phyloP scores from a whole-genome alignment of 1,140 invertebrate species.

The Amphibalanus amphitrite region DNA sequence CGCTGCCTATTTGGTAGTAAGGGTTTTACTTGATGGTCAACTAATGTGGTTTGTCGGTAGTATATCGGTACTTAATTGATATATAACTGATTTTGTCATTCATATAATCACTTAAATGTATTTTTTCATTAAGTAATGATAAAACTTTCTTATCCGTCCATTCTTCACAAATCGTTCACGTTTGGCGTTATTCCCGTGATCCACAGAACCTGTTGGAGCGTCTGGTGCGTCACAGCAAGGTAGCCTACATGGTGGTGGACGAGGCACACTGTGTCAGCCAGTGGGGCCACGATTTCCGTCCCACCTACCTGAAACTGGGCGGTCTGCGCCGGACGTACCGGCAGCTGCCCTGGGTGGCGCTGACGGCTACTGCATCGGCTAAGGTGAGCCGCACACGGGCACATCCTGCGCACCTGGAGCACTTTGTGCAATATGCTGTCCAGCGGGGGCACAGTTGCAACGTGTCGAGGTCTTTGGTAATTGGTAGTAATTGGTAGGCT shows the following conservation, averaged over 20 bases:
- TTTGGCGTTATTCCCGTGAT: too few species aligned
- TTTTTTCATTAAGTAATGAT: too few species aligned
- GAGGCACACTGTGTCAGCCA: conserved; percentile 96
- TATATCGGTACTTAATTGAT: too few species aligned
- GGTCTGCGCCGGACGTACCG: conserved; percentile 46
- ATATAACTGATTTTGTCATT: too few species aligned
- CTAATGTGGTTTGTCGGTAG: too few species aligned
- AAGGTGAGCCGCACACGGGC: conserved; percentile 27
- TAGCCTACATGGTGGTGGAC: conserved; percentile 58
- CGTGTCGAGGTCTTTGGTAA: too few species aligned
- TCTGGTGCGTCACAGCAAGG: conserved; percentile 31
- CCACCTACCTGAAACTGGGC: conserved; percentile 63
- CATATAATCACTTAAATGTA: too few species aligned
- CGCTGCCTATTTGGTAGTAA: too few species aligned
- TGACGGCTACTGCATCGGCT: conserved; percentile 76
- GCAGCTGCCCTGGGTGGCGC: conserved; percentile 58
- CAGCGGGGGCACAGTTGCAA: conserved; percentile 97
- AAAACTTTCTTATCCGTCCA: too few species aligned
- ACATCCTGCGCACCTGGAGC: conserved; percentile 44
- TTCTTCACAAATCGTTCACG: too few species aligned
- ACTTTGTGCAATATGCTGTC: conserved; percentile 95
- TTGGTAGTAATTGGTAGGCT: too few species aligned
- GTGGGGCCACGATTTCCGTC: conserved; percentile 92
- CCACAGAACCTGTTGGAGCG: conserved; percentile 25
- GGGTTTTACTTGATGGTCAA: too few species aligned